These are phyloP conservation scores for Lypha dubia DNA, from an alignment of 2,888 invertebrate species.

Conservation along the genomic window DNA sequence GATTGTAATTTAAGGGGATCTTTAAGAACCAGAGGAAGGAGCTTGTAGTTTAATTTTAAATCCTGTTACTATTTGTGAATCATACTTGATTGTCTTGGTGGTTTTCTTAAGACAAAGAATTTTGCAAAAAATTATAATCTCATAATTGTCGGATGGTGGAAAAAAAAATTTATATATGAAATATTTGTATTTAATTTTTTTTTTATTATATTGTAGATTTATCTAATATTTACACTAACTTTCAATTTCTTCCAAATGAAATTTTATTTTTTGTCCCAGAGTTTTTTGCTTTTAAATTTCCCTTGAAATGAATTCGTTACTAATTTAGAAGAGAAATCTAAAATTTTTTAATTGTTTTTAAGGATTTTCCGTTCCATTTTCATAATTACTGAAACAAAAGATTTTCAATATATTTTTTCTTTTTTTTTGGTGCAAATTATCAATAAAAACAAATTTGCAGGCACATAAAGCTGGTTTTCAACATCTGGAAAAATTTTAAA, in stretches of 20 bases:
- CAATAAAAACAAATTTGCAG: constrained; percentile 4
- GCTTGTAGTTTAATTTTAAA: not conserved
- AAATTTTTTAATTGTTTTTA: not conserved
- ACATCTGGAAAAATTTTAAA: constrained; percentile 29
- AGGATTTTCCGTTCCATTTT: constrained; percentile 30
- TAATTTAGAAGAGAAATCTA: not conserved
- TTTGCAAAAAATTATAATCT: too few species aligned
- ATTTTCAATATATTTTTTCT: too few species aligned
- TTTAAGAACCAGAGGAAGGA: not conserved
- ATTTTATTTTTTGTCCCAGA: too few species aligned
- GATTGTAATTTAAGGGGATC: not conserved
- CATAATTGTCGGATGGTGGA: too few species aligned
- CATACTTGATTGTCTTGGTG: not conserved
- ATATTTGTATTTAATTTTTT: too few species aligned
- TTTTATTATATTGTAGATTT: too few species aligned
- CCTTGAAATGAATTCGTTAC: not conserved
- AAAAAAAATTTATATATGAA: too few species aligned
- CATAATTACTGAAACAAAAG: constrained; percentile 8
- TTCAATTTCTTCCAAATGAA: too few species aligned
- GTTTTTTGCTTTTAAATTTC: not conserved
- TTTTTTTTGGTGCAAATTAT: not conserved
- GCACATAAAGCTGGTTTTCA: constrained; percentile 1
- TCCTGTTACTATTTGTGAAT: not conserved
- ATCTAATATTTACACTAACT: too few species aligned
- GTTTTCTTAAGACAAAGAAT: too few species aligned